Base-by-base conservation (phyloP, 2,113 vertebrate species). In the Pituophis catenifer region DNA sequence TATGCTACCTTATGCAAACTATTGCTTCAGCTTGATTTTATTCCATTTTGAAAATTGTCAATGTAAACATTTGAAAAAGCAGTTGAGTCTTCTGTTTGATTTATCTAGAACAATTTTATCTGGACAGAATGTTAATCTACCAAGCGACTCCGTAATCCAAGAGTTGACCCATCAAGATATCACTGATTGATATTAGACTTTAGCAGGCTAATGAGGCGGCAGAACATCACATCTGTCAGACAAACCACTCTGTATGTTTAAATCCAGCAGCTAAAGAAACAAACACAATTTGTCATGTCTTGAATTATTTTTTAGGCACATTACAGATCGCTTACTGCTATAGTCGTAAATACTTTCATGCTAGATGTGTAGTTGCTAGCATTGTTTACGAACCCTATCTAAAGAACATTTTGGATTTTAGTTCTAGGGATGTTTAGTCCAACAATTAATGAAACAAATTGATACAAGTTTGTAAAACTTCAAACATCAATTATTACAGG, bases 211-310 rank as follows among this genome's bases (percentile, higher is more conserved):
- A 10, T 58, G 6, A 3, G 1, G 53, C 26, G 54, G 59, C 11
- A 44, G 24, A 62, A 65, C 52, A 1, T 50, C 44, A 62, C 24
- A 23, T 86, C 81, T 33, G 1, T 98, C 96, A 99, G 92, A 98
- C 98, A 92, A 98, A 98, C 98, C 98, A 98, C 93, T 98, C 98
- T 0, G 98, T 98, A 59, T 98, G 98, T 94, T 98, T 98, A 91
- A 99, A 99, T 0, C 98, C 98, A 93, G 98, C 96, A 91, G 98
- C 98, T 99, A 98, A 94, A 96, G 96, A 91, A 91, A 93, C 21
- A 58, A 94, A 17, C 1, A 0, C 38, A 87, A 90, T 21, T 53
- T 88, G 13, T 95, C 55, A 89, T 21, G 0, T 70, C 0, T 0
- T 0, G 24, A 38, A 50, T 33, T 38, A 26, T 4, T 3, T 38